phyloP scores from a whole-genome alignment of 2,113 vertebrate species.

The Prinia subflava region DNA sequence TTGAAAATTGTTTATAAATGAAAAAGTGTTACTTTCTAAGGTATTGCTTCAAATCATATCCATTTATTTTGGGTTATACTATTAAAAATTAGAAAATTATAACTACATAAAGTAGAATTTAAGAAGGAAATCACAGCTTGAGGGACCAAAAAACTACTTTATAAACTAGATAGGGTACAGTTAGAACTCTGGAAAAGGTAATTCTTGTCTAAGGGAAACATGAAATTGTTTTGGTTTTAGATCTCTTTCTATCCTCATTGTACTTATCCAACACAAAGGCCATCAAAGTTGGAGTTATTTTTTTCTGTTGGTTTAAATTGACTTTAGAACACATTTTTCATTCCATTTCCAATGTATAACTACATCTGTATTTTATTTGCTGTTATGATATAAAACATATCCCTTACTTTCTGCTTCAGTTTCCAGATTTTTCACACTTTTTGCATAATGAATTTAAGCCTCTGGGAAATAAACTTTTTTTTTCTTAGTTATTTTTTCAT shows the following conservation, averaged over 20 bases:
- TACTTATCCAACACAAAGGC: not conserved
- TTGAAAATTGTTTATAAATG: conserved; percentile 50
- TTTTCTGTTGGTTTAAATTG: not conserved
- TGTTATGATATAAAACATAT: not conserved
- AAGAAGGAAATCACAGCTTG: not conserved
- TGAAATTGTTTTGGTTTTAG: not conserved
- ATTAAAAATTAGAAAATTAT: conserved; percentile 44
- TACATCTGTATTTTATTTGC: not conserved
- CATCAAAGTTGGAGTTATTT: not conserved
- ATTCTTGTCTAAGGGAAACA: not conserved
- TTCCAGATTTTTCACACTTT: not conserved
- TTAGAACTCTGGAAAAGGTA: not conserved
- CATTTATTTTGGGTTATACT: conserved; percentile 13
- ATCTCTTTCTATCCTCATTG: not conserved
- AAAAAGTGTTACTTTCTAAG: conserved; percentile 34
- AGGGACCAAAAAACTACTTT: not conserved
- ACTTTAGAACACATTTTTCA: not conserved
- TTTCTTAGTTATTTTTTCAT: not conserved
- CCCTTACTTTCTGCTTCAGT: not conserved
- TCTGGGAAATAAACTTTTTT: not conserved
- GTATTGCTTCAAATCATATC: conserved; percentile 38
- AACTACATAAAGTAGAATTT: conserved; percentile 11
- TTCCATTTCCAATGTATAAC: not conserved
- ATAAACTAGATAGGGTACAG: not conserved
- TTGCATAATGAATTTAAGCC: not conserved